Percentiles rank a stretch among this genome's conserved stretches.
phyloP scores from a whole-genome alignment of 2,797 vertebrate species.

The Serranus cabrilla region DNA sequence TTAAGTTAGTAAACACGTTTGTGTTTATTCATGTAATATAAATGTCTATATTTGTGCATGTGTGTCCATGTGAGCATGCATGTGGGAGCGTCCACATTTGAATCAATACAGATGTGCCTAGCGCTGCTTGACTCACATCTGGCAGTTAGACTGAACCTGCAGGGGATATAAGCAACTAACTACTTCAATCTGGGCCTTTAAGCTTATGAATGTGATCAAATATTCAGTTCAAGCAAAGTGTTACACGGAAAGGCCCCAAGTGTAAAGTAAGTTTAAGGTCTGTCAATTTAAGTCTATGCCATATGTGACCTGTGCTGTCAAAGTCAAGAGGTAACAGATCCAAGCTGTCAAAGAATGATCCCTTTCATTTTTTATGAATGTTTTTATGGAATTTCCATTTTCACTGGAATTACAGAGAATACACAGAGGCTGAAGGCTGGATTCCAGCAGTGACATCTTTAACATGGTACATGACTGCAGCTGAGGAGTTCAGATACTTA shows the following conservation, averaged over 20 bases:
- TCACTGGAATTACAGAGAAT: constrained; percentile 32
- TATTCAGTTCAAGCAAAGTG: constrained; percentile 72
- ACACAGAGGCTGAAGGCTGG: constrained; percentile 11
- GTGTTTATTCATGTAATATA: constrained; percentile 6
- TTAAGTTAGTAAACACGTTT: background rate
- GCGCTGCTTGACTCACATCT: constrained; percentile 61
- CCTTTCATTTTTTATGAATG: constrained; percentile 54
- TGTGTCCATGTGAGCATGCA: constrained; percentile 17
- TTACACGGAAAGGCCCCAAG: constrained; percentile 63
- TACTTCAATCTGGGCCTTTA: constrained; percentile 66
- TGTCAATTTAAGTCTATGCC: constrained; percentile 63
- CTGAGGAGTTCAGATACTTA: background rate
- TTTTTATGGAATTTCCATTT: constrained; percentile 60
- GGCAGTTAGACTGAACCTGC: constrained; percentile 64
- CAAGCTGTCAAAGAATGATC: constrained; percentile 46
- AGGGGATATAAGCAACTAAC: constrained; percentile 66
- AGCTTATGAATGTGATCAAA: constrained; percentile 73
- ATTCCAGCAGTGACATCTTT: constrained; percentile 23
- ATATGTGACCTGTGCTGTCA: constrained; percentile 74
- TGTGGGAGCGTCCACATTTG: constrained; percentile 25
- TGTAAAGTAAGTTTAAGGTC: constrained; percentile 74
- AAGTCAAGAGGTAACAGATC: constrained; percentile 73
- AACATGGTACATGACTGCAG: background rate
- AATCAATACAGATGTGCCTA: constrained; percentile 72
- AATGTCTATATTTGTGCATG: background rate